Base-by-base conservation (phyloP, 2,888 invertebrate genomes). In the Anthophora plumipes region DNA sequence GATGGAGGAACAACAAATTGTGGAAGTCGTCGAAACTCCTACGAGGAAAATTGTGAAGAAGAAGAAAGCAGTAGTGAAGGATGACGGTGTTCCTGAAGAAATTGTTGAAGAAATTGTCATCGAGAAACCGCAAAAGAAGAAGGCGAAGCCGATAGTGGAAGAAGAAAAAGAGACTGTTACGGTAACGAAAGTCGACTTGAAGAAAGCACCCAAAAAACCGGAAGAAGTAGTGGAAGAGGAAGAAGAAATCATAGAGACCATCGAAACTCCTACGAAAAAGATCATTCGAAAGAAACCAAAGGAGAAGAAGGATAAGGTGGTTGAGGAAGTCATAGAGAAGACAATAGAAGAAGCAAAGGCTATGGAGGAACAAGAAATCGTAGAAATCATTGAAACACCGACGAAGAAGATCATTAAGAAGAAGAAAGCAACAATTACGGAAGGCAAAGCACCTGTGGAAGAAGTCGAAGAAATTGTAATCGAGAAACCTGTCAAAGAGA, bases 211-310 rank as follows among this genome's bases (percentile, higher is more conserved):
- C 17, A 59, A 84, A 54, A 77, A 82, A 39, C 85, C 87, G n/a
- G 64, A 87, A n/a, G 85, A 89, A 67, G 69, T 82, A 12, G 55
- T 84, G n/a, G 83, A 88, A 52, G 87, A 88, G 25, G 71, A 68
- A 52, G 75, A 82, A 54, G 75, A 82, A 43, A 80, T 82, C 41
- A 60, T 85, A 6, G 77, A 85, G 31, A 80, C 67, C 0, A 72
- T 82, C 3, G 81, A 93, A 68, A 88, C 89, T 25, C 90, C 92
- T 3, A 93, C 94, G 46, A 90, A 94, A 89, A 90, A 82, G 64
- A 86, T 85, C 90, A 91, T 86, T 89, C 91, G 90, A 89, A 92
- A 73, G 91, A 94, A 60, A 70, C 64, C 78, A 82, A 92, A 92
- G 79, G 71, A 80, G n/a, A 82, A 83, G 55, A 75, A 83, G 50